Evolutionary conservation across 2,797 vertebrate species (phyloP), one percentile per base, ranked within the genome.

Genomic region (Streptopelia turtur): DNA sequence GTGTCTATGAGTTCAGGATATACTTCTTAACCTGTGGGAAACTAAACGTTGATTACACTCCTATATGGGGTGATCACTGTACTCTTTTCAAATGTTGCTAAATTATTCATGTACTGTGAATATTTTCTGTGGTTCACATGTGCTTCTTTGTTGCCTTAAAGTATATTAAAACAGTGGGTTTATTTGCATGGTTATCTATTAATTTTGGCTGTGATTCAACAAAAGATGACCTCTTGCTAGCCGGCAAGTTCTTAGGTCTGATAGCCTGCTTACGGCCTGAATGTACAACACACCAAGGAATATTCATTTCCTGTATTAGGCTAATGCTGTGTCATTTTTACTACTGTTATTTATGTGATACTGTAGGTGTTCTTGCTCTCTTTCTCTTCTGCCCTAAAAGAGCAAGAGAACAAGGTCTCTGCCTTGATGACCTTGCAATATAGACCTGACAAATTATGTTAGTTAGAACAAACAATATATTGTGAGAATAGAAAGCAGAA

Each of bases 31-130:
- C 87, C 63, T 10, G 0, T 50, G 66, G 59, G 70, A 95, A 94
- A 78, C 22, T 49, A 69, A 77, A 25, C 0, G 28, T 91, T 93
- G 83, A 81, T 89, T 94, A 91, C 69, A 84, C 18, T 90, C 35
- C 49, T 87, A 3, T 57, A 27, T 45, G 56, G 31, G 28, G 15
- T 79, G 63, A 81, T 90, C 69, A 31, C 25, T 84, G 33, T 72
- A 56, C 49, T 94, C 35, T 45, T 92, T 87, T 88, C 72, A 81
- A 86, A 59, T 76, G 23, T 53, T 81, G 39, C 76, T 96, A 86
- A 97, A 91, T 94, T 94, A 93, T 93, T 93, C 8, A 83, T 76
- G 30, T 75, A 63, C 55, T 91, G 37, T 87, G 65, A 72, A 76
- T 88, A 49, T 30, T 21, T 72, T 94, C 92, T 83, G 56, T 90